Conservation (phyloP, 2,797 vertebrate species). For the Sebastes hubbsi region DNA sequence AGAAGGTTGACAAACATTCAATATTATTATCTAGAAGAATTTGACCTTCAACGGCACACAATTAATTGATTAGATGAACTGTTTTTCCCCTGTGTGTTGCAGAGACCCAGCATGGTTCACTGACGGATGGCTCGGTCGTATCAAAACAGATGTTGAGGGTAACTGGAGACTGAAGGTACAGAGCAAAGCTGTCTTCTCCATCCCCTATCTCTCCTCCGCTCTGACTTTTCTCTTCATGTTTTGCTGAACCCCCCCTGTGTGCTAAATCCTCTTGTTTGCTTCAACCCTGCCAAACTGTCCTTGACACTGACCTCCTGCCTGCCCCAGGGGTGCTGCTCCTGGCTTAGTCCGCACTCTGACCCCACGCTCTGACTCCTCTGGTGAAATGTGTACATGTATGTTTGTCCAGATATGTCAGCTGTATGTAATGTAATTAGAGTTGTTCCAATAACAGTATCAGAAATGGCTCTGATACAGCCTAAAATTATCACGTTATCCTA, state of each 20-base stretch:
- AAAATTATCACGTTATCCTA: too few relatives aligned
- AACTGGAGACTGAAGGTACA: conserved; percentile 97
- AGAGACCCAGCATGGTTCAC: conserved; percentile 95
- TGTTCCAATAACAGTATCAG: neutral
- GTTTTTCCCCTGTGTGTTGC: conserved; percentile 19
- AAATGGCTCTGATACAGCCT: too few relatives aligned
- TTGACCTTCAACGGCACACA: neutral
- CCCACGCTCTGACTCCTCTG: conserved; percentile 30
- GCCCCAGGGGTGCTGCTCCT: conserved; percentile 22
- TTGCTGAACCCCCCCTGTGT: conserved; percentile 1
- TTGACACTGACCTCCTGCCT: conserved; percentile 40
- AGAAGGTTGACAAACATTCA: neutral
- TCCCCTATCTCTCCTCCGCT: neutral
- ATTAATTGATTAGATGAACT: neutral
- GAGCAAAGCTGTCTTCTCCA: neutral
- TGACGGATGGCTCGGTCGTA: conserved; percentile 90
- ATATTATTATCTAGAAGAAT: neutral
- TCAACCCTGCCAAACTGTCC: conserved; percentile 22
- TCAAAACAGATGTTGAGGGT: conserved; percentile 93
- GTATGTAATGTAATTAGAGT: neutral
- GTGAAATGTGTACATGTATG: conserved; percentile 48
- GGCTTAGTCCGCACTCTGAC: conserved; percentile 26
- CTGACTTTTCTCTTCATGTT: neutral
- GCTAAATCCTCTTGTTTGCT: conserved; percentile 40
- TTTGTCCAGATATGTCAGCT: conserved; percentile 26